phyloP scores from a whole-genome alignment of 2,888 invertebrate genomes.

The Sphaeridia pumilis region DNA sequence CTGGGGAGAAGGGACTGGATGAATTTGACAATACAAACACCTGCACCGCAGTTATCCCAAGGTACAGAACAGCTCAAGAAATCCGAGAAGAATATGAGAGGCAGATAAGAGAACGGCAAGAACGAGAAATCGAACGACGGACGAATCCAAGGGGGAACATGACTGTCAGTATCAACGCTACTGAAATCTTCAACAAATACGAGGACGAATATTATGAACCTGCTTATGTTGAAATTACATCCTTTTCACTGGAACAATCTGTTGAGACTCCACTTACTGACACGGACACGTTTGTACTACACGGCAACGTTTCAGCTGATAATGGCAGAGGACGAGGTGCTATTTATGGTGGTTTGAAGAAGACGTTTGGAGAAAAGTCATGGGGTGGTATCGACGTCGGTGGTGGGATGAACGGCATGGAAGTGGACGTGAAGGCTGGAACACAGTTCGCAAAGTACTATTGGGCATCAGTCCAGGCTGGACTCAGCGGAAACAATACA shows the following conservation, averaged over 20 bases:
- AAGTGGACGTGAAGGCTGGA: constrained; percentile 65
- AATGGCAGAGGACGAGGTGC: constrained; percentile 62
- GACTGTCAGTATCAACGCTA: constrained; percentile 78
- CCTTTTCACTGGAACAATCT: constrained; percentile 82
- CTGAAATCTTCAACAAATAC: constrained; percentile 78
- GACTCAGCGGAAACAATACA: constrained; percentile 6
- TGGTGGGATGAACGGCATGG: constrained; percentile 66
- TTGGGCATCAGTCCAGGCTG: constrained; percentile 62
- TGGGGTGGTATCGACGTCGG: constrained; percentile 79
- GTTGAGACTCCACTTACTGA: constrained; percentile 83
- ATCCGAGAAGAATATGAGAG: constrained; percentile 94
- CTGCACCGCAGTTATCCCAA: constrained; percentile 53
- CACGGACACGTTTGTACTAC: constrained; percentile 70
- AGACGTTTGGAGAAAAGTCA: constrained; percentile 43
- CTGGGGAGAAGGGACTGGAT: constrained; percentile 79
- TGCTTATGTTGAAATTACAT: constrained; percentile 80
- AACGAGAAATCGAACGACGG: constrained; percentile 70
- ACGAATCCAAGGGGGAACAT: constrained; percentile 86
- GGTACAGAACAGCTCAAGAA: constrained; percentile 86
- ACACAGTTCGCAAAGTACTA: constrained; percentile 59
- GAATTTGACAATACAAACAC: constrained; percentile 89
- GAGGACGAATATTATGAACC: constrained; percentile 37
- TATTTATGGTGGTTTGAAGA: constrained; percentile 27
- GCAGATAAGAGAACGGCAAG: constrained; percentile 60
- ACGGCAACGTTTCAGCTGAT: constrained; percentile 68